These are phyloP conservation scores for Merodon equestris DNA, from an alignment of 2,888 invertebrate species.

Conservation along the genomic window DNA sequence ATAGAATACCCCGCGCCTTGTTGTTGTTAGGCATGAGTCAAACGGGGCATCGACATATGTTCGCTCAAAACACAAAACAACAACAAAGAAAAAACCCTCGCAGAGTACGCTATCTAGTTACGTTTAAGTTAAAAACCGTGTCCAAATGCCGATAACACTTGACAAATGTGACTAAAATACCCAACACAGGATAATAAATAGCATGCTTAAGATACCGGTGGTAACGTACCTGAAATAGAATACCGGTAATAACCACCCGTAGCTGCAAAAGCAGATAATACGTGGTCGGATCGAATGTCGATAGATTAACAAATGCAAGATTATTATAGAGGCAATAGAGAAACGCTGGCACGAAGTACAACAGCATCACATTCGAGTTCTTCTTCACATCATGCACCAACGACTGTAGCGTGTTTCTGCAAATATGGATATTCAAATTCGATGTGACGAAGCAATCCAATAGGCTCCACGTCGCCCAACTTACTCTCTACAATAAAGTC, in stretches of 20 bases:
- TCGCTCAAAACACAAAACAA: no score
- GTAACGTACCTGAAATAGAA: conserved; percentile 91
- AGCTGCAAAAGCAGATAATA: conserved; percentile 94
- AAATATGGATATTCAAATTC: conserved; percentile 9
- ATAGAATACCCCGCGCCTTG: no score
- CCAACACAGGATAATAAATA: no score
- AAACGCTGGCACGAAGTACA: conserved; percentile 94
- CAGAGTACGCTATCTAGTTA: no score
- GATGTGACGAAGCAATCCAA: no score
- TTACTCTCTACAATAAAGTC: conserved; percentile 86
- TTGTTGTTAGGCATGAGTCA: no score
- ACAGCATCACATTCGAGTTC: conserved; percentile 84
- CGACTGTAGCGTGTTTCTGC: conserved; percentile 72
- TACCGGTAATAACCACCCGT: conserved; percentile 93
- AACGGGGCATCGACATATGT: no score
- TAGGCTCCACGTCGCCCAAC: conserved; percentile 71
- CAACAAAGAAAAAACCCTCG: no score
- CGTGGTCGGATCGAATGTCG: conserved; percentile 95
- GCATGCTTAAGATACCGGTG: no score
- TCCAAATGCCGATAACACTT: no score
- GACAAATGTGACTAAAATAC: background rate
- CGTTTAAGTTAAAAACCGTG: no score
- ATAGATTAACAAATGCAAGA: conserved; percentile 93
- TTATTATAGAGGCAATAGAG: conserved; percentile 97
- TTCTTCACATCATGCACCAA: conserved; percentile 79